Evolutionary conservation across 1,140 invertebrate genomes (phyloP).

Genomic region (Ectropis grisescens): DNA sequence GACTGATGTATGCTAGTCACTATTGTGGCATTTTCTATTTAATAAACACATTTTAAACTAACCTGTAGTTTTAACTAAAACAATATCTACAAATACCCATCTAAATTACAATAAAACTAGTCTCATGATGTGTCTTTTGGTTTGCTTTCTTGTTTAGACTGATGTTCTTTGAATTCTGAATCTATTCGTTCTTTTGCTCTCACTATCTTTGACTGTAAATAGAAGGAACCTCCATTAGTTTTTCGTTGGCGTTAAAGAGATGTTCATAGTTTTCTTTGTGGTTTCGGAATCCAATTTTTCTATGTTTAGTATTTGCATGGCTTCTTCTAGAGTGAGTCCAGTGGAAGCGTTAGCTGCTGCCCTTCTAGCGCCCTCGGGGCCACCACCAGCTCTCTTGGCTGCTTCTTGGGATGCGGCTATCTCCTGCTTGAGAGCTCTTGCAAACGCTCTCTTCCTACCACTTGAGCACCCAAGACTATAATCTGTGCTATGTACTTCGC

Average conservation of each 20-base stretch:
- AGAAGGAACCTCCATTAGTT: conserved; percentile 96
- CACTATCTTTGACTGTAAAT: conserved; percentile 97
- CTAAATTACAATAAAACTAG: conserved; percentile 14
- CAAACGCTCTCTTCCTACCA: conserved; percentile 92
- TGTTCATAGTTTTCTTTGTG: conserved; percentile 89
- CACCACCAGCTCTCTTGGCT: conserved; percentile 80
- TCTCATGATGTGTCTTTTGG: conserved; percentile 42
- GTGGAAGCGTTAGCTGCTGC: conserved; percentile 84
- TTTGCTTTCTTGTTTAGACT: conserved; percentile 25
- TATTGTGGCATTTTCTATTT: conserved; percentile 61
- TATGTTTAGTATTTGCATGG: conserved; percentile 94
- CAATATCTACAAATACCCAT: conserved; percentile 37
- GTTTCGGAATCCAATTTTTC: conserved; percentile 78
- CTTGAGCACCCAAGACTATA: conserved; percentile 88
- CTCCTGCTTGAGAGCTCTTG: conserved; percentile 88
- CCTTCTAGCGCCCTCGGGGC: conserved; percentile 75
- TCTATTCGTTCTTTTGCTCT: conserved; percentile 94
- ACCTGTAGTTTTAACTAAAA: conserved; percentile 33
- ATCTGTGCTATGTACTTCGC: conserved; percentile 95
- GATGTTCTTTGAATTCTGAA: conserved; percentile 74
- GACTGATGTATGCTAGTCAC: conserved; percentile 70
- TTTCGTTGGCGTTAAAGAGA: conserved; percentile 93
- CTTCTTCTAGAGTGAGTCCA: conserved; percentile 90
- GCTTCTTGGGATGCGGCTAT: conserved; percentile 89
- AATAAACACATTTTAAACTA: conserved; percentile 55